A percentile compares a stretch with the other conserved stretches of the same genome.
Conservation (phyloP, 1,140 invertebrate species). For the Drosophila punjabiensis region DNA sequence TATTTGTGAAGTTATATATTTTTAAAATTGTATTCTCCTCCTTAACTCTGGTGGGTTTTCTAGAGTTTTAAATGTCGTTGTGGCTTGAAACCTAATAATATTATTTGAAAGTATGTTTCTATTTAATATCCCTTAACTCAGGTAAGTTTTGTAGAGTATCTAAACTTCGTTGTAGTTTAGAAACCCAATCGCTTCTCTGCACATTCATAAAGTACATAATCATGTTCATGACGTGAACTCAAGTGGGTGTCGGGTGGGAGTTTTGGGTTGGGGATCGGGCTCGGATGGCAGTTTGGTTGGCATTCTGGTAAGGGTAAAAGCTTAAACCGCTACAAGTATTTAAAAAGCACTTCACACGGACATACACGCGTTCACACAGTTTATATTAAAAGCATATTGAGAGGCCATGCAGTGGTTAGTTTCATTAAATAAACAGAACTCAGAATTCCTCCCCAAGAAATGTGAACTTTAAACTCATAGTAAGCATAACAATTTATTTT, state of each 20-base stretch:
- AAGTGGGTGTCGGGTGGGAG: slow-evolving; percentile 61
- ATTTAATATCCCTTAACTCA: background rate
- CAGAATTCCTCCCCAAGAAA: background rate
- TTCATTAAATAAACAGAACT: slow-evolving; percentile 51
- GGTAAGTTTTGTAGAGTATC: slow-evolving; percentile 15
- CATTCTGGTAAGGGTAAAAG: slow-evolving; percentile 63
- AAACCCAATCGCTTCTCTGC: slow-evolving; percentile 48
- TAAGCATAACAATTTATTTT: slow-evolving; percentile 14
- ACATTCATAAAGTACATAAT: slow-evolving; percentile 83
- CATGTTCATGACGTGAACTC: slow-evolving; percentile 79
- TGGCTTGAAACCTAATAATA: too few relatives aligned
- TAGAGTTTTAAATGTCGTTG: too few relatives aligned
- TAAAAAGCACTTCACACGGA: slow-evolving; percentile 71
- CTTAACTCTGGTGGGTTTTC: too few relatives aligned
- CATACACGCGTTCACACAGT: slow-evolving; percentile 43
- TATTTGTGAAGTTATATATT: too few relatives aligned
- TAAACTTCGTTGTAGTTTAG: background rate
- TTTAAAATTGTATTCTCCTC: too few relatives aligned
- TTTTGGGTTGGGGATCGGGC: slow-evolving; percentile 7
- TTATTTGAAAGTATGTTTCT: background rate
- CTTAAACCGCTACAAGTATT: slow-evolving; percentile 81
- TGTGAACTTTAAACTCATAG: background rate
- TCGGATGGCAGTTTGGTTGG: slow-evolving; percentile 7
- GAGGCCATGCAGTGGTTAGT: slow-evolving; percentile 53
- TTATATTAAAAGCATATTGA: slow-evolving; percentile 64